These are phyloP conservation scores for Sorex maritimensis DNA, from an alignment of 2,797 vertebrate genomes.

Conservation along the genomic window DNA sequence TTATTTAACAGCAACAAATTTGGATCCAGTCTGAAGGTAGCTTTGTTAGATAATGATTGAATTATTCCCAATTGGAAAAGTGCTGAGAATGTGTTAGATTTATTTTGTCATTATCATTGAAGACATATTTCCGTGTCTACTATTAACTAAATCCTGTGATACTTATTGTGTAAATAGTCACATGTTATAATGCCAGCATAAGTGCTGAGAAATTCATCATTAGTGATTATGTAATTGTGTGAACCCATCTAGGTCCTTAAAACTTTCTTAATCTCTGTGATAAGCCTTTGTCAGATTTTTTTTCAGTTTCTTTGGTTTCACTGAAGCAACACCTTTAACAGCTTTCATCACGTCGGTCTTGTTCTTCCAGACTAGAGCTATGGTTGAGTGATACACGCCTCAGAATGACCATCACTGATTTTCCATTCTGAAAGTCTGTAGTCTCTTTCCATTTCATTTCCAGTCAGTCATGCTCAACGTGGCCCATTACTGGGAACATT, in stretches of 20 bases:
- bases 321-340: background rate
- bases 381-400: background rate
- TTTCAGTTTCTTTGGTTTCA: background rate
- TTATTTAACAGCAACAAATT: background rate
- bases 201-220: background rate
- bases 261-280: background rate
- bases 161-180: background rate
- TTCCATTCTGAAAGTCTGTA: background rate
- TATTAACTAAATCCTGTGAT: background rate
- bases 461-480: background rate
- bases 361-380: background rate
- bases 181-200: background rate
- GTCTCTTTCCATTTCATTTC: background rate
- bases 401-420: background rate
- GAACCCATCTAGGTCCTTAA: background rate
- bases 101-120: background rate
- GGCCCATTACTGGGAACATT: background rate
- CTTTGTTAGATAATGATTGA: constrained; percentile 7
- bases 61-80: background rate
- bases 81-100: background rate
- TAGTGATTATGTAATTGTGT: background rate
- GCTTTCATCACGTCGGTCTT: background rate
- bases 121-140: background rate
- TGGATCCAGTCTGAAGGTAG: background rate
- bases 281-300: background rate